These are phyloP conservation scores for Noturus placidus DNA, from an alignment of 2,113 vertebrate species.

Conservation along the genomic window DNA sequence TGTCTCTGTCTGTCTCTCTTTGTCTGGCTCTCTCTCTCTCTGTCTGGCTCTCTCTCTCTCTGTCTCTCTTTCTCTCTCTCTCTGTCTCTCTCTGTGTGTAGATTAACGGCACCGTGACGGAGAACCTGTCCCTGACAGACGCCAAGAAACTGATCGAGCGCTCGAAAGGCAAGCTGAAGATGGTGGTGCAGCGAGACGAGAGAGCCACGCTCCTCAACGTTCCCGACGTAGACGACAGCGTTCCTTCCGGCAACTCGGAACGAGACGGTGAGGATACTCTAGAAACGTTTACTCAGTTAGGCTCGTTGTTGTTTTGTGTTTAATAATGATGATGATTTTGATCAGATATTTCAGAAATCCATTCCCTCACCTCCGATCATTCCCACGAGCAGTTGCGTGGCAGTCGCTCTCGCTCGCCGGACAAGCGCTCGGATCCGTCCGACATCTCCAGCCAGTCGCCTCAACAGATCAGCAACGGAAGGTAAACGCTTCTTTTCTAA, in stretches of 20 bases:
- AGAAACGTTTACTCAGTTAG: background rate
- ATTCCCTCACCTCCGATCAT: constrained; percentile 98
- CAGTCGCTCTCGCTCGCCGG: constrained; percentile 88
- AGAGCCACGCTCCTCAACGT: constrained; percentile 91
- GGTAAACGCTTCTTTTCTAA: constrained; percentile 71
- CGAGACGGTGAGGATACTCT: constrained; percentile 82
- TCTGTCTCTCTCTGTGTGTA: constrained; percentile 50
- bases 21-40: constrained; percentile 13
- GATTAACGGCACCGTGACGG: constrained; percentile 99
- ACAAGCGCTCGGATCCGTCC: constrained; percentile 86
- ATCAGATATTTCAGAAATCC: constrained; percentile 99
- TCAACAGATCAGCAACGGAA: constrained; percentile 92
- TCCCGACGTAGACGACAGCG: constrained; percentile 94
- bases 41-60: too few species aligned
- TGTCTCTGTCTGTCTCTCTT: constrained; percentile 19
- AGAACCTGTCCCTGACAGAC: constrained; percentile 97
- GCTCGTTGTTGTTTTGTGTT: background rate
- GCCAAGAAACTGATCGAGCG: constrained; percentile 98
- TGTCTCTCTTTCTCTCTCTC: background rate
- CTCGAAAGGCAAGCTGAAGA: constrained; percentile 98
- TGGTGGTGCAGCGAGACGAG: constrained; percentile 97
- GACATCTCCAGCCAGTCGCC: constrained; percentile 92
- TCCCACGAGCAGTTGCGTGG: constrained; percentile 85
- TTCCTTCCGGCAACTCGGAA: constrained; percentile 94
- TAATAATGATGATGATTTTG: constrained; percentile 48